Evolutionary conservation across 1,140 invertebrate genomes (phyloP).

Genomic region (Papilio helenus): DNA sequence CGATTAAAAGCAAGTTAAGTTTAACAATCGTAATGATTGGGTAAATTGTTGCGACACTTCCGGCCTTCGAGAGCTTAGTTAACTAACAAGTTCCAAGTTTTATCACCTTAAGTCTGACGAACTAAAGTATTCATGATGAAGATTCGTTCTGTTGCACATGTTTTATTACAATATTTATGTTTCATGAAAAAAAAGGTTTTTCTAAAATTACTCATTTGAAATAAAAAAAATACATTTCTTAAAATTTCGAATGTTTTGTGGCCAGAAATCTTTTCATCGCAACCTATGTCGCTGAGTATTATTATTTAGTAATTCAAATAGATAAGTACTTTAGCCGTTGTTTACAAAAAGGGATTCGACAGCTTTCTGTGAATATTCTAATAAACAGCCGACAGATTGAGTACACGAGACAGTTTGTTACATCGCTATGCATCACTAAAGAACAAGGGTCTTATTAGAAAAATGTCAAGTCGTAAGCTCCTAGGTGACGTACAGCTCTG

Average conservation of each 20-base stretch:
- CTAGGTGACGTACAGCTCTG: neutral
- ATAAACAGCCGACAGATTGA: neutral
- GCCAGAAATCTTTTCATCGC: too few species aligned
- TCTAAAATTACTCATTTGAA: too few species aligned
- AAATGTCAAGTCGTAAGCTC: constrained; percentile 14
- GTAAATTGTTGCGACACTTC: neutral
- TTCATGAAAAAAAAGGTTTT: too few species aligned
- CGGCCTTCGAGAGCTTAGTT: neutral
- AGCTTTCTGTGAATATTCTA: neutral
- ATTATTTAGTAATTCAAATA: too few species aligned
- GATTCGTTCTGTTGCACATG: too few species aligned
- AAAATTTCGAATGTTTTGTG: too few species aligned
- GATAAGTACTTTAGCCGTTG: too few species aligned
- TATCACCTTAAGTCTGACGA: neutral
- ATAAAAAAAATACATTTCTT: too few species aligned
- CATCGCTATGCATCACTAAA: neutral
- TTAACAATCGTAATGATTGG: neutral
- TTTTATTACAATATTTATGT: too few species aligned
- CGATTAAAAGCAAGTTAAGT: neutral
- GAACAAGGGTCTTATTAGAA: constrained; percentile 17
- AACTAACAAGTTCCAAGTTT: neutral
- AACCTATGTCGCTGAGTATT: too few species aligned
- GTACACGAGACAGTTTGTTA: neutral
- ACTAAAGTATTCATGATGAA: neutral
- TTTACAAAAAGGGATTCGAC: neutral